Base-by-base conservation (phyloP, 2,888 invertebrate species). In the Mythimna ferrago region DNA sequence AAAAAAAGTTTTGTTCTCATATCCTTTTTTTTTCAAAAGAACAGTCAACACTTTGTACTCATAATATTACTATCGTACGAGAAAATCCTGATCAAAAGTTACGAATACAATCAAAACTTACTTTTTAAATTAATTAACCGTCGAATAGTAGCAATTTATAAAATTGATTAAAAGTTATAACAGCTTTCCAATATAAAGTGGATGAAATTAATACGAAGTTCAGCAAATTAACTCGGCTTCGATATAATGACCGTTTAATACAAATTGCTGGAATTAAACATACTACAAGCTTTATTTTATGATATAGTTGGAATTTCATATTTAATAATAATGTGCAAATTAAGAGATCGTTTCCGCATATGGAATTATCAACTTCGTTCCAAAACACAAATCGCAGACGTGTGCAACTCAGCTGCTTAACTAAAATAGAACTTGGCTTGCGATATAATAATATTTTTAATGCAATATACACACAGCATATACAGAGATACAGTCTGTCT, bases 131-230 rank as follows among this genome's bases (percentile, higher is more conserved):
- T 1, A 48, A 51, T 9, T 6, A 21, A 16, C 3, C 7, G 35
- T 16, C 6, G 6, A 38, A 19, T 21, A 19, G 6, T 7, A 32
- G 41, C 41, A 74, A 7, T 41, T 32, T 51, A 14, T 19, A 74
- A 65, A 51, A 73, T 51, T 35, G 7, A 75, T 66, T 26, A 58
- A 66, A 75, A 44, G 14, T 44, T 38, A 26, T 32, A 21, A 58
- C 41, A n/a, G 51, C 75, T 73, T 75, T 58, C 57, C 66, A 21
- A 58, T 75, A 75, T 51, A 41, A 65, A 75, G 57, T 51, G 14
- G 19, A 21, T 35, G 2, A 64, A 74, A 51, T 65, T 74, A 74
- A 64, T 41, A 51, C 74, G 64, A 41, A 65, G 65, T 57, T 75
- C 56, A 19, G 16, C 7, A 57, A 57, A 73, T 65, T 65, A 65